Evolutionary conservation across 2,113 vertebrate species (phyloP), one percentile per base, ranked within the genome.

Genomic region (Vicugna pacos): DNA sequence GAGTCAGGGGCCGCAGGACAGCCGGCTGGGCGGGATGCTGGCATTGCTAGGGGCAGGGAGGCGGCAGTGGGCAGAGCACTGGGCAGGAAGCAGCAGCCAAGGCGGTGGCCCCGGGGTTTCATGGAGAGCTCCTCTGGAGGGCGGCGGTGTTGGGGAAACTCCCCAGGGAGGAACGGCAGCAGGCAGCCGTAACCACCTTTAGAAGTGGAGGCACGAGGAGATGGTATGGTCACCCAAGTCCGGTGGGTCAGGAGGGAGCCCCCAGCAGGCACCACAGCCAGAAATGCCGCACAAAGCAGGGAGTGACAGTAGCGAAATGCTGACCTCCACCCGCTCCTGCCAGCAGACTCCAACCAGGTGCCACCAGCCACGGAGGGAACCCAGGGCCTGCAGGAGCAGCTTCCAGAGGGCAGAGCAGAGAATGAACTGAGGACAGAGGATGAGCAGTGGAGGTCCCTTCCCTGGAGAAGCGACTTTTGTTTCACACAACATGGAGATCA

Each of bases 361-460:
- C 8, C 69, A 24, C 1, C 2, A 3, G n/a, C n/a, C 73, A 16
- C 3, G 26, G 3, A 30, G 56, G 38, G 38, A 19, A 54, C 15
- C n/a, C 24, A 6, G n/a, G 19, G 56, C 26, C 86, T 9, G 3
- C 4, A 7, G 6, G 32, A 35, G 7, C 24, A 2, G n/a, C 26
- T n/a, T 28, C 64, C 11, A 19, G 46, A 14, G 26, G 32, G 46
- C 26, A 58, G 65, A 22, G 28, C 15, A 1, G 69, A n/a, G 22
- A 9, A 48, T 7, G 15, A 1, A 60, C 73, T 52, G 62, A 79
- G 60, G 30, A 30, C 46, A 15, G 6, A 60, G 77, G 2, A 22
- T 26, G 28, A 12, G 32, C 38, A 1, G 24, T 0, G 0, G 0
- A 16, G 13, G 38, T 17, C 54, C 46, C 65, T 46, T 28, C 52